Conservation (phyloP, 2,113 vertebrate genomes). For the Tupaia chinensis region DNA sequence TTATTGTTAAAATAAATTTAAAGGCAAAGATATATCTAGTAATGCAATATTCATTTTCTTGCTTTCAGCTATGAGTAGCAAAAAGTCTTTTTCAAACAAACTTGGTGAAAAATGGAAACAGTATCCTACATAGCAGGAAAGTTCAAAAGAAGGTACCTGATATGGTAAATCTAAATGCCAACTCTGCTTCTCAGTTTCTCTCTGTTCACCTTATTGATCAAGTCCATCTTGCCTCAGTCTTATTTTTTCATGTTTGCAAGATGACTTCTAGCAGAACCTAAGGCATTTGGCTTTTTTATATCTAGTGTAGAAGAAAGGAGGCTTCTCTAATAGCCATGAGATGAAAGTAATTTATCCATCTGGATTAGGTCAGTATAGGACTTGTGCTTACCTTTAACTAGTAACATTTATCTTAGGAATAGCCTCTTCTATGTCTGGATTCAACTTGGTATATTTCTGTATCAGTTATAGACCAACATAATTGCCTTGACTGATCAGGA, state of each 20-base stretch:
- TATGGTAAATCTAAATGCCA: background rate
- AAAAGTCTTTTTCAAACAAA: background rate
- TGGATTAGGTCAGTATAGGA: background rate
- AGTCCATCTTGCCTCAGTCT: background rate
- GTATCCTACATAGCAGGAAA: background rate
- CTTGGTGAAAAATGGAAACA: background rate
- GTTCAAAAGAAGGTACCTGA: background rate
- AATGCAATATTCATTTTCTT: background rate
- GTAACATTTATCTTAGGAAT: background rate
- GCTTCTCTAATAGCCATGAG: background rate
- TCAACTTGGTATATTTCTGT: background rate
- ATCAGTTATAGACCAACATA: background rate
- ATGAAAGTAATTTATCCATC: background rate
- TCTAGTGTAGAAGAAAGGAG: background rate
- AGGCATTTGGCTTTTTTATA: background rate
- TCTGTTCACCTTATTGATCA: background rate
- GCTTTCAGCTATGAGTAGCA: background rate
- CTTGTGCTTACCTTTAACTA: background rate
- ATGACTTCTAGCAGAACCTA: background rate
- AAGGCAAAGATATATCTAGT: background rate
- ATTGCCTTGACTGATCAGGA: background rate
- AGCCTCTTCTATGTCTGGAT: background rate
- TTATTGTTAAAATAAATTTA: constrained; percentile 14
- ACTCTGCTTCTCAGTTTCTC: background rate
- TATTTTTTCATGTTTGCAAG: background rate